Conservation (phyloP, 2,113 vertebrate genomes). For the Numenius arquata region DNA sequence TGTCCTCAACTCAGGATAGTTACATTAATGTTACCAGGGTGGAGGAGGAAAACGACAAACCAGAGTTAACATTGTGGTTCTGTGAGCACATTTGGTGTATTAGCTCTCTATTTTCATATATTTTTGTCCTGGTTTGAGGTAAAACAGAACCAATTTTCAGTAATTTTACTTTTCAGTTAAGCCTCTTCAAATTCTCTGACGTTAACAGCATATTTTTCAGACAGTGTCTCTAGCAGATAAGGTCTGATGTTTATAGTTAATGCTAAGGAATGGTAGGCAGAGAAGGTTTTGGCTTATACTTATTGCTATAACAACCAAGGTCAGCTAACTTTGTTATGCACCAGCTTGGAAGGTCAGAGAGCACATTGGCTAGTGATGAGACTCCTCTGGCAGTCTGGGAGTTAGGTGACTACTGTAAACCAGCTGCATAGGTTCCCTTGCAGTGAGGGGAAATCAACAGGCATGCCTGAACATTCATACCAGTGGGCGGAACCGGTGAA, state of each 20-base stretch:
- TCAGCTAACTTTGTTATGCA: not conserved
- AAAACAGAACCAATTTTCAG: not conserved
- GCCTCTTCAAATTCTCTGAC: not conserved
- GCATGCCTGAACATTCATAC: not conserved
- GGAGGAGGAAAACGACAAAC: rapidly evolving
- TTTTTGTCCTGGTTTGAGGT: not conserved
- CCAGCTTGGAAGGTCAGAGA: not conserved
- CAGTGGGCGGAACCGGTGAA: not conserved
- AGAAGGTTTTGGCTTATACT: not conserved
- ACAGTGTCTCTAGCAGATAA: not conserved
- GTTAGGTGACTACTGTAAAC: not conserved
- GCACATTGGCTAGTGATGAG: not conserved
- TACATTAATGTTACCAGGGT: not conserved
- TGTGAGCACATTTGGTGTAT: not conserved
- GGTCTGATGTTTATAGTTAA: not conserved
- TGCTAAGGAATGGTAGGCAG: not conserved
- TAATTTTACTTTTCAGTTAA: not conserved
- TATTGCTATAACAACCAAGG: not conserved
- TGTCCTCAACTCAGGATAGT: not conserved
- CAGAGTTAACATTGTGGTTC: rapidly evolving
- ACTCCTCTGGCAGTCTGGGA: not conserved
- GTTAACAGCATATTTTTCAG: not conserved
- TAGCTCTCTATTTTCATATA: not conserved
- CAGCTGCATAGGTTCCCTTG: not conserved
- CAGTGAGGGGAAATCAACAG: not conserved